phyloP scores from a whole-genome alignment of 2,113 vertebrate genomes.

The Trogon melanurus region DNA sequence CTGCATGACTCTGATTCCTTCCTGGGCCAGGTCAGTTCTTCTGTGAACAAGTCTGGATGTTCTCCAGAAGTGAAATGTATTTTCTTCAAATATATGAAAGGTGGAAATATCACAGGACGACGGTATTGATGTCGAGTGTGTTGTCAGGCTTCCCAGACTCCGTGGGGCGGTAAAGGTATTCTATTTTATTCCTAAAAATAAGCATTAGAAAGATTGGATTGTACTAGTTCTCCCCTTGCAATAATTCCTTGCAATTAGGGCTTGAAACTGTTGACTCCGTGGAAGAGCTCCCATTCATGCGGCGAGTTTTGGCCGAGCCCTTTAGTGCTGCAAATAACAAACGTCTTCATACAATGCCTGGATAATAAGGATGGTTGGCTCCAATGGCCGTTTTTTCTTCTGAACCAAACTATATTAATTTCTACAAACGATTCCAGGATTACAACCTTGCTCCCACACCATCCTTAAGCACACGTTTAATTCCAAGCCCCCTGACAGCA shows the following conservation, averaged over 20 bases:
- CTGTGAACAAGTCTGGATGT: background rate
- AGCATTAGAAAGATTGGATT: background rate
- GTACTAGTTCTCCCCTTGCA: background rate
- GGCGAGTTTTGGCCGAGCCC: background rate
- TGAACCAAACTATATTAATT: background rate
- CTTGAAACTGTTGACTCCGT: background rate
- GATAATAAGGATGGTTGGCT: background rate
- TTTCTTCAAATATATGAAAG: conserved; percentile 11
- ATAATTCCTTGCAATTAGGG: background rate
- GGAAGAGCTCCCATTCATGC: background rate
- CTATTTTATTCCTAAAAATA: background rate
- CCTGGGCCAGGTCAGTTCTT: background rate
- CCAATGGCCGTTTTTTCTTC: background rate
- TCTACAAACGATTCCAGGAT: background rate
- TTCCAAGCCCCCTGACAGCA: background rate
- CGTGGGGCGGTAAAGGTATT: background rate
- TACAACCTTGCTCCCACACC: background rate
- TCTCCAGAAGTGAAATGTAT: background rate
- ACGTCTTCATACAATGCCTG: background rate
- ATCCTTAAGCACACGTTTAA: accelerated
- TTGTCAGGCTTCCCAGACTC: background rate
- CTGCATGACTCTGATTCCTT: background rate
- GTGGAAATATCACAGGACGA: background rate
- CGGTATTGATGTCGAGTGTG: background rate
- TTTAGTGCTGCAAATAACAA: accelerated